Conservation (phyloP, 2,797 vertebrate species). For the Sparus aurata region DNA sequence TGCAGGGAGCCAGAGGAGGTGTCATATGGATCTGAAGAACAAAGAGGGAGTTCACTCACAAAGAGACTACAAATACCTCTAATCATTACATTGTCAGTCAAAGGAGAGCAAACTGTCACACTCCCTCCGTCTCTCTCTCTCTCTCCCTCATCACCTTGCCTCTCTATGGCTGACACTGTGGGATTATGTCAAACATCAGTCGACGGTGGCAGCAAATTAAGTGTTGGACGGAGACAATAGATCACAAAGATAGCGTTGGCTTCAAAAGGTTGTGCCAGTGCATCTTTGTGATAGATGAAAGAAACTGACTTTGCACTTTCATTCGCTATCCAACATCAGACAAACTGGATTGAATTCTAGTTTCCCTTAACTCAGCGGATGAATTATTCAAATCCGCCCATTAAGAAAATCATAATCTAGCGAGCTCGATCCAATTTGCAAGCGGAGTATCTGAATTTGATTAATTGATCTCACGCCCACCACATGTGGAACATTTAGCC, state of each 20-base stretch:
- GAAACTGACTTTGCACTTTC: constrained; percentile 66
- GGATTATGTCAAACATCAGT: constrained; percentile 66
- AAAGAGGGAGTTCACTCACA: constrained; percentile 70
- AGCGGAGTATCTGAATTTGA: constrained; percentile 48
- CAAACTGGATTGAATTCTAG: constrained; percentile 57
- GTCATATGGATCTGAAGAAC: constrained; percentile 91
- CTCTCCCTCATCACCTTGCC: not conserved
- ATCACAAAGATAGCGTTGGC: constrained; percentile 64
- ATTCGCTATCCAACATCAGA: constrained; percentile 58
- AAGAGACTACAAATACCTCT: constrained; percentile 64
- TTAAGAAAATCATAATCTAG: constrained; percentile 64
- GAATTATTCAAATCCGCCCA: constrained; percentile 71
- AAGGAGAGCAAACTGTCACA: constrained; percentile 42
- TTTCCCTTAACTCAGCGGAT: constrained; percentile 63
- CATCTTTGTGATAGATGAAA: constrained; percentile 67
- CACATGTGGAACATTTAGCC: constrained; percentile 45
- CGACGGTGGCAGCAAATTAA: constrained; percentile 61
- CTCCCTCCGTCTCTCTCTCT: constrained; percentile 22
- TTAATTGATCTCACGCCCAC: constrained; percentile 43
- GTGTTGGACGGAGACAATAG: constrained; percentile 49
- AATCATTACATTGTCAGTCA: constrained; percentile 60
- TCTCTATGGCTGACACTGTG: constrained; percentile 28
- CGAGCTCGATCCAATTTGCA: constrained; percentile 49
- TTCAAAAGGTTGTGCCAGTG: constrained; percentile 49
- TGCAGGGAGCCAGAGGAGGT: constrained; percentile 96